Conservation (phyloP, 2,113 vertebrate genomes). For the Jaculus jaculus region DNA sequence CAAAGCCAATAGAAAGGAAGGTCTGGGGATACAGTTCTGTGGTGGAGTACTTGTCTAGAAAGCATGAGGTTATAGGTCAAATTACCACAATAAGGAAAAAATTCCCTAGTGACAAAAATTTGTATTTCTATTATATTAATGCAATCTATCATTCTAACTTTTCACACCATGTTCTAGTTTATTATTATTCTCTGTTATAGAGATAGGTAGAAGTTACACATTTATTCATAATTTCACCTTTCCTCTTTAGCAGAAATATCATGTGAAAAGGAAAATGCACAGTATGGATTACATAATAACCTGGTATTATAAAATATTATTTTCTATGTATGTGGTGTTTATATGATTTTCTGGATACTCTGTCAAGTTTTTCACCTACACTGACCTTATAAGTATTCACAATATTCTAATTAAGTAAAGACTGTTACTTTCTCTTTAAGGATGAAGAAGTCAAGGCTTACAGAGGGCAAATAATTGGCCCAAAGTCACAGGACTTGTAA, state of each 20-base stretch:
- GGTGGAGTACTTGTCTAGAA: neutral
- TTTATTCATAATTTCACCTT: neutral
- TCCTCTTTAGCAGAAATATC: constrained; percentile 30
- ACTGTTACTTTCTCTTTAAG: neutral
- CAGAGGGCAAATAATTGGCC: neutral
- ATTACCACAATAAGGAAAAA: neutral
- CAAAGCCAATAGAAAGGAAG: neutral
- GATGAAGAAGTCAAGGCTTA: neutral
- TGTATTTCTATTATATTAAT: neutral
- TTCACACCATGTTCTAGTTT: neutral
- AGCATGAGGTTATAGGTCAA: neutral
- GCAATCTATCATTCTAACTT: neutral
- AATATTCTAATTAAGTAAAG: neutral
- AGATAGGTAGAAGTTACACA: neutral
- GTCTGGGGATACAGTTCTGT: too few relatives aligned
- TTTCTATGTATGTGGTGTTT: neutral
- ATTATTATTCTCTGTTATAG: neutral
- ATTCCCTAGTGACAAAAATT: neutral
- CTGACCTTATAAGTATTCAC: constrained; percentile 14
- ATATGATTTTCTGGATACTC: neutral
- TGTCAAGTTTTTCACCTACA: neutral
- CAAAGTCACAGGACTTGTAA: neutral
- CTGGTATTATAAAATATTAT: neutral
- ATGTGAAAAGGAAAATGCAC: neutral
- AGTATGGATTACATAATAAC: neutral